phyloP scores from a whole-genome alignment of 2,888 invertebrate species.

The Bursaphelenchus okinawaensis region DNA sequence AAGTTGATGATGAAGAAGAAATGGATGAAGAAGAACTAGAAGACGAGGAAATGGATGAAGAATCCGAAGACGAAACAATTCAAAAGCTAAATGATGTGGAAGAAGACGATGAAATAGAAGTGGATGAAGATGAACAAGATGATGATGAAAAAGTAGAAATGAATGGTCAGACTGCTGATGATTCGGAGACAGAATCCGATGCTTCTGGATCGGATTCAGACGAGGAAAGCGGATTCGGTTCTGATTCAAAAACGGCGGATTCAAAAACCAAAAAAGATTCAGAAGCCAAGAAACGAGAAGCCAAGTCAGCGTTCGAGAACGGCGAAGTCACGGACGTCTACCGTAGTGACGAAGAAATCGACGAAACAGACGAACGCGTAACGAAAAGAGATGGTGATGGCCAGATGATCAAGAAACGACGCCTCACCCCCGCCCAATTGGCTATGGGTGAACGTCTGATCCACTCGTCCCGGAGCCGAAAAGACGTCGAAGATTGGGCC shows the following conservation, averaged over 20 bases:
- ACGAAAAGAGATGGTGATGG: constrained; percentile 59
- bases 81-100: background rate
- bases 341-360: constrained; percentile 5
- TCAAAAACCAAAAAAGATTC: constrained; percentile 15
- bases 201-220: constrained; percentile 77
- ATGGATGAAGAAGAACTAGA: constrained; percentile 76
- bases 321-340: constrained; percentile 8
- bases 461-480: constrained; percentile 79
- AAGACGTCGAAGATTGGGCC: constrained; percentile 66
- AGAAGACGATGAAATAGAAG: constrained; percentile 55
- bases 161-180: constrained; percentile 30
- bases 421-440: constrained; percentile 75
- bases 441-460: constrained; percentile 86
- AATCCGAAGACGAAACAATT: background rate
- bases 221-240: constrained; percentile 37
- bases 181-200: constrained; percentile 69
- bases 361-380: background rate
- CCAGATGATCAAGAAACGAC: constrained; percentile 56
- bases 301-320: constrained; percentile 16
- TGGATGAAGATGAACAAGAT: constrained; percentile 76
- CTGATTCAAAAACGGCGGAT: constrained; percentile 36
- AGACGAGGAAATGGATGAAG: background rate
- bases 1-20: constrained; percentile 1
- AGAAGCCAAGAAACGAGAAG: constrained; percentile 26
- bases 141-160: constrained; percentile 59